Conservation (phyloP, 2,888 invertebrate species). For the Fissipunctia ypsillon region DNA sequence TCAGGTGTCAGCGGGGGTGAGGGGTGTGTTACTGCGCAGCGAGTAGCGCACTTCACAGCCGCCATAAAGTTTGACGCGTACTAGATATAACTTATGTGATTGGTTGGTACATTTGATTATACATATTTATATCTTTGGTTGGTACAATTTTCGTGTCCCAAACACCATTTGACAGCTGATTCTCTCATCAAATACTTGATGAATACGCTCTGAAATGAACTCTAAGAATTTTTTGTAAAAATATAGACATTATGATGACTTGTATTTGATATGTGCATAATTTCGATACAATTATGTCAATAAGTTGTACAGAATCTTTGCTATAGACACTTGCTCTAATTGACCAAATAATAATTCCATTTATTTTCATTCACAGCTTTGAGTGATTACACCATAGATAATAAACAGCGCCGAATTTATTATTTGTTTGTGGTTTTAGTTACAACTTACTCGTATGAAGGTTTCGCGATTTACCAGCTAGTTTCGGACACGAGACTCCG, state of each 20-base stretch:
- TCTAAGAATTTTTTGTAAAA: neutral
- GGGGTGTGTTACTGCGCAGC: too few species aligned
- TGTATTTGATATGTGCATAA: constrained; percentile 45
- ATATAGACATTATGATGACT: neutral
- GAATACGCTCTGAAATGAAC: neutral
- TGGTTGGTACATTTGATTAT: too few species aligned
- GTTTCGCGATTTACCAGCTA: neutral
- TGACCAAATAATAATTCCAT: neutral
- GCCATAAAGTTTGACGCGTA: too few species aligned
- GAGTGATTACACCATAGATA: neutral
- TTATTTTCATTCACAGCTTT: constrained; percentile 6
- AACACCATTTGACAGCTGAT: neutral
- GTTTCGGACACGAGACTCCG: neutral
- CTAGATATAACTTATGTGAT: neutral
- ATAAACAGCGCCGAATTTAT: neutral
- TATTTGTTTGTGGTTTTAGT: neutral
- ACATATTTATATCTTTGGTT: too few species aligned
- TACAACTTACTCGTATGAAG: neutral
- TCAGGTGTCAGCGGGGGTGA: too few species aligned
- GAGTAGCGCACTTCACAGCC: too few species aligned
- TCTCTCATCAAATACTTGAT: neutral
- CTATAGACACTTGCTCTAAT: constrained; percentile 17
- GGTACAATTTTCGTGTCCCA: neutral
- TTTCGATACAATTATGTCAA: constrained; percentile 36
- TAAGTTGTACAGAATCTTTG: constrained; percentile 53